Percentiles rank a stretch among this genome's conserved stretches.
These are phyloP conservation scores for Brachionus calyciflorus DNA, from an alignment of 1,140 invertebrate species.

Conservation along the genomic window DNA sequence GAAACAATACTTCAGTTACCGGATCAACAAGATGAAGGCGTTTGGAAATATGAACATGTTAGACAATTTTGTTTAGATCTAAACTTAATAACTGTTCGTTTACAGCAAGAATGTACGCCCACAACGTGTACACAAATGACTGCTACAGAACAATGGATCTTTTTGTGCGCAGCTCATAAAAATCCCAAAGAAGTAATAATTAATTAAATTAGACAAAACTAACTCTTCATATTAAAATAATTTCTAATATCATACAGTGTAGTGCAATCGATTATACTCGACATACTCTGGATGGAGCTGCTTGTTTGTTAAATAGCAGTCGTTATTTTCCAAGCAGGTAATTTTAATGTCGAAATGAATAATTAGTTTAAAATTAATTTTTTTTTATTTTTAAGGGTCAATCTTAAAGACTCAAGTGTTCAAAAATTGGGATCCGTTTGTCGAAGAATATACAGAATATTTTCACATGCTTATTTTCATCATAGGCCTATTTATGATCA, in stretches of 20 bases:
- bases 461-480: slow-evolving; percentile 98
- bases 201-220: neutral
- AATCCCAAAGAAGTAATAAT: slow-evolving; percentile 82
- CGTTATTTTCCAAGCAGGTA: slow-evolving; percentile 93
- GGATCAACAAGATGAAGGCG: slow-evolving; percentile 93
- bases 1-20: slow-evolving; percentile 91
- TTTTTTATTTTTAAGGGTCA: slow-evolving; percentile 72
- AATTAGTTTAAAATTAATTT: neutral
- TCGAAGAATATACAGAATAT: slow-evolving; percentile 95
- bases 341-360: neutral
- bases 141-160: slow-evolving; percentile 99
- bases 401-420: slow-evolving; percentile 97
- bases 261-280: slow-evolving; percentile 98
- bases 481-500: slow-evolving; percentile 93
- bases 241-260: slow-evolving; percentile 65
- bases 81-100: slow-evolving; percentile 87
- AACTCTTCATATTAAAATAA: slow-evolving; percentile 26
- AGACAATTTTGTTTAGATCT: slow-evolving; percentile 98
- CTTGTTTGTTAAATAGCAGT: slow-evolving; percentile 95
- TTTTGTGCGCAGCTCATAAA: slow-evolving; percentile 98
- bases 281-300: slow-evolving; percentile 97
- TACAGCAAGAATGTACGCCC: slow-evolving; percentile 83
- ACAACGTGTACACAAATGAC: slow-evolving; percentile 98
- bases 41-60: slow-evolving; percentile 98
- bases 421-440: slow-evolving; percentile 96